Evolutionary conservation across 1,140 invertebrate species (phyloP).

Genomic region (Triops longicaudatus): DNA sequence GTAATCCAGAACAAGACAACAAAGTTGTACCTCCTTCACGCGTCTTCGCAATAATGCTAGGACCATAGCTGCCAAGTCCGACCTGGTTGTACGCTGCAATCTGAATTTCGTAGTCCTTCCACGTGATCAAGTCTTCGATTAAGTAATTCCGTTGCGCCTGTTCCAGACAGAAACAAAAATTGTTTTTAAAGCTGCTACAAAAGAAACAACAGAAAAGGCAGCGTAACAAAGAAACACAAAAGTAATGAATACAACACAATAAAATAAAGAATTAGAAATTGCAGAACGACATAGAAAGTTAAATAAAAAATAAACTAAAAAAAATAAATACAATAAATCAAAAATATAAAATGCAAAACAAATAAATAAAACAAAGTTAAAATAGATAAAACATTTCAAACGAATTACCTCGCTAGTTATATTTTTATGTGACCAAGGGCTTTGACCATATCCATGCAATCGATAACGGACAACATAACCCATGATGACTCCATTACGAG

Average conservation of each 20-base stretch:
- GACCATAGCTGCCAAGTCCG: constrained; percentile 85
- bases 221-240: constrained; percentile 22
- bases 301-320: no score
- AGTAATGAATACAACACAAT: constrained; percentile 14
- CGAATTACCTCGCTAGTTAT: constrained; percentile 69
- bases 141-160: constrained; percentile 79
- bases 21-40: constrained; percentile 63
- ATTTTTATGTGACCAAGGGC: constrained; percentile 76
- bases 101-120: constrained; percentile 96
- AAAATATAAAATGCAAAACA: not conserved
- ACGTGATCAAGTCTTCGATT: constrained; percentile 89
- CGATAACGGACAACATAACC: constrained; percentile 89
- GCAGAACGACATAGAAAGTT: no score
- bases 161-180: not conserved
- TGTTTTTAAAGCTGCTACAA: no score
- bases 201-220: no score
- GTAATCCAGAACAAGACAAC: not conserved
- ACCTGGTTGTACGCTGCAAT: constrained; percentile 96
- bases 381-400: constrained; percentile 18
- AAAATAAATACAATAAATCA: constrained; percentile 24
- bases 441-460: constrained; percentile 79
- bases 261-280: no score
- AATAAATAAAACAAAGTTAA: constrained; percentile 24
- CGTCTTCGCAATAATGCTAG: constrained; percentile 86
- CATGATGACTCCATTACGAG: constrained; percentile 86